Evolutionary conservation across 1,140 invertebrate genomes (phyloP).

Genomic region (Calliopsis andreniformis): DNA sequence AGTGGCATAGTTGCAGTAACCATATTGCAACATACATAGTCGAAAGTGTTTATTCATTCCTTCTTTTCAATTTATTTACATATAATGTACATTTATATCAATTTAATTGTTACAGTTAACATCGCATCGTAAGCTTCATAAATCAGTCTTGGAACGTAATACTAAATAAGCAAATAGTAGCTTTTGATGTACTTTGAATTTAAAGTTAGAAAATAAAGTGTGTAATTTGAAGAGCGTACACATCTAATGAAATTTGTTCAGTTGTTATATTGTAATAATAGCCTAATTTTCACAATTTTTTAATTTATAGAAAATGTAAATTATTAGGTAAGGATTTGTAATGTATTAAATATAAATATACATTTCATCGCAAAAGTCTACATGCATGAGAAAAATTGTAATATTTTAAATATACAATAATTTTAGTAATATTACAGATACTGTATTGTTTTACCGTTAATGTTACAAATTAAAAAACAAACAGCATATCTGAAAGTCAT

Average conservation of each 20-base stretch:
- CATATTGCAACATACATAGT: no score
- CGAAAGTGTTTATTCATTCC: neutral
- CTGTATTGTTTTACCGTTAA: no score
- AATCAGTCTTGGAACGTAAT: constrained; percentile 33
- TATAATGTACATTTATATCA: neutral
- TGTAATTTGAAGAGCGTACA: neutral
- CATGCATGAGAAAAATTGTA: neutral
- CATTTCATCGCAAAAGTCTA: neutral
- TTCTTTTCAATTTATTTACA: neutral
- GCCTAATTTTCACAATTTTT: neutral
- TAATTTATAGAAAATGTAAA: neutral
- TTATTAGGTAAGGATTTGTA: neutral
- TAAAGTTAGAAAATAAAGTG: neutral
- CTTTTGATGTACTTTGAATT: constrained; percentile 13
- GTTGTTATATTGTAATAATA: neutral
- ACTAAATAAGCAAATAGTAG: constrained; percentile 37
- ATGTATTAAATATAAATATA: neutral
- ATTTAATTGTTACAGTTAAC: constrained; percentile 60
- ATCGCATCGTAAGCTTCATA: constrained; percentile 49
- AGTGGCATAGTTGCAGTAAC: no score
- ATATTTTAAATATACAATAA: no score
- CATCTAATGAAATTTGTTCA: neutral
- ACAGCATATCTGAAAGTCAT: no score
- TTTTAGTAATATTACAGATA: no score
- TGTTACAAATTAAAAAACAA: no score